Evolutionary conservation across 1,140 invertebrate species (phyloP).

Genomic region (Calosoma granatense): DNA sequence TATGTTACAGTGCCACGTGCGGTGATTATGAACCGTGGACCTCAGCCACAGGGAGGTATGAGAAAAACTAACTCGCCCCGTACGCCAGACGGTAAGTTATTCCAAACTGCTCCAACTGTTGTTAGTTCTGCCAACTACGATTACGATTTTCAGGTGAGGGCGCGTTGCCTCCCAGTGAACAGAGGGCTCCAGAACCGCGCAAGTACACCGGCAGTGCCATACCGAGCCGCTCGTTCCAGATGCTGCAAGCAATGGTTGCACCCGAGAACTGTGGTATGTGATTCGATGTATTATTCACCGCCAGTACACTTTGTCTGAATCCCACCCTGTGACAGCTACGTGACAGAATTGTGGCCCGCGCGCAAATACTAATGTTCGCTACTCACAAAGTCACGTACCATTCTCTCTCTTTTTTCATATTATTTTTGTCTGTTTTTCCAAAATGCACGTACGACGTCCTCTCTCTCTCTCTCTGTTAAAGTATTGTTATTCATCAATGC

Average conservation of each 20-base stretch:
- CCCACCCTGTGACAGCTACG: neutral
- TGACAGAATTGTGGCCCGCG: neutral
- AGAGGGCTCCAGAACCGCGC: constrained; percentile 56
- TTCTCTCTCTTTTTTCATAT: constrained; percentile 11
- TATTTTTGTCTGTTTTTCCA: neutral
- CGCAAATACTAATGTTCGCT: neutral
- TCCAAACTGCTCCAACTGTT: neutral
- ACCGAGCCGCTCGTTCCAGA: constrained; percentile 75
- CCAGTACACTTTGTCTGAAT: neutral
- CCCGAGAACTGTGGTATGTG: constrained; percentile 35
- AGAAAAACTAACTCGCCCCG: neutral
- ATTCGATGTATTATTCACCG: constrained; percentile 31
- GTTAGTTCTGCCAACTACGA: neutral
- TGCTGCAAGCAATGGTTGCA: constrained; percentile 73
- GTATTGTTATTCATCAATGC: too few species aligned
- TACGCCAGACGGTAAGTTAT: neutral
- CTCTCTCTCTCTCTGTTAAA: too few species aligned
- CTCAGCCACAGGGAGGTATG: neutral
- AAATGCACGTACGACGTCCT: neutral
- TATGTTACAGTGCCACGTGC: neutral
- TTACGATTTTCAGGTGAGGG: constrained; percentile 25
- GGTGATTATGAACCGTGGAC: neutral
- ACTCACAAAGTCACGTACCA: neutral
- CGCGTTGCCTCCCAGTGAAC: constrained; percentile 52
- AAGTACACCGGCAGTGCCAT: constrained; percentile 76